A percentile compares a stretch with the other conserved stretches of the same genome.
phyloP scores from a whole-genome alignment of 2,797 vertebrate species.

The Cirrhinus molitorella region DNA sequence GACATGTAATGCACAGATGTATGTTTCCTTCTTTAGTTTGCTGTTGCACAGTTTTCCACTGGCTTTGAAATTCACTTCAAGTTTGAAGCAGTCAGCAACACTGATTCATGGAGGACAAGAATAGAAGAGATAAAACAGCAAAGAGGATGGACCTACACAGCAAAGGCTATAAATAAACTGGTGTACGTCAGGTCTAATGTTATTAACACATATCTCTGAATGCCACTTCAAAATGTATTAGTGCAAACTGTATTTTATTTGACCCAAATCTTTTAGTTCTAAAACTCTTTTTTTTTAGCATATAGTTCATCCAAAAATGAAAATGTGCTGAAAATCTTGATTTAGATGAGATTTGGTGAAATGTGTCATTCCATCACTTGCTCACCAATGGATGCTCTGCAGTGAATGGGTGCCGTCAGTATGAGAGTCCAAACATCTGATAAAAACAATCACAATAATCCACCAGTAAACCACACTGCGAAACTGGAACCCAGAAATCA shows the following conservation, averaged over 20 bases:
- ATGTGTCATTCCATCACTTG: background rate
- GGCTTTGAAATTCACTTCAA: background rate
- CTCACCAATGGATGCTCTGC: background rate
- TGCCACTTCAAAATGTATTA: background rate
- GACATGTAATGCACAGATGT: background rate
- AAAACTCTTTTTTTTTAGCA: no score
- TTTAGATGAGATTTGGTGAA: background rate
- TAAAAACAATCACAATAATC: background rate
- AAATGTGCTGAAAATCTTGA: background rate
- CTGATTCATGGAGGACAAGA: background rate
- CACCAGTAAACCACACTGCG: no score
- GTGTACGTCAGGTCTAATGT: constrained; percentile 66
- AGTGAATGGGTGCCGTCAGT: background rate
- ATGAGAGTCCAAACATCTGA: background rate
- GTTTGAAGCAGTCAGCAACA: constrained; percentile 52
- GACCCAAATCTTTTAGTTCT: no score
- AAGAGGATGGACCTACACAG: constrained; percentile 28
- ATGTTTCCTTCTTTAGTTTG: constrained; percentile 69
- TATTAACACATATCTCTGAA: background rate
- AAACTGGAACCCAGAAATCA: no score
- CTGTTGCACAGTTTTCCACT: constrained; percentile 67
- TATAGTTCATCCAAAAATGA: background rate
- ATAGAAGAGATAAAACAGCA: background rate
- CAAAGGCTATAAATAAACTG: constrained; percentile 57
- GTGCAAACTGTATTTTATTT: no score